Evolutionary conservation across 2,797 vertebrate species (phyloP), one percentile per base, ranked within the genome.

Genomic region (Cyprinodon diabolis): DNA sequence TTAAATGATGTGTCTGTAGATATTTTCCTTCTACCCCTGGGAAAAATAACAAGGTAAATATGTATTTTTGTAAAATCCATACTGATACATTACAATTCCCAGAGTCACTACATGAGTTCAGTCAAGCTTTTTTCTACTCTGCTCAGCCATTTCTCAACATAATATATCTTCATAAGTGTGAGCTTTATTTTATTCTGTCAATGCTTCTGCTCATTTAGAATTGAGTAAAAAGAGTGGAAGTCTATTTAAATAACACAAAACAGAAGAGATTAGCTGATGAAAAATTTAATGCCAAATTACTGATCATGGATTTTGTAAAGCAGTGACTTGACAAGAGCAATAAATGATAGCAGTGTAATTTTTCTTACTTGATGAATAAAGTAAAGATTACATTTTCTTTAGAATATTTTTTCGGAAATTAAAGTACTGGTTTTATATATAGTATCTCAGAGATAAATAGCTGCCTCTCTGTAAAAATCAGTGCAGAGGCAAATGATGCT

Each of bases 1-100:
- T 72, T 76, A 72, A 45, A 57, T 62, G 47, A 63, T 57, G n/a
- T 69, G 65, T 71, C 8, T 70, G 4, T 68, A 35, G 66, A 25
- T 74, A 13, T 4, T 69, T 52, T 49, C 43, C 9, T 77, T 54
- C 13, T 2, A 40, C 9, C 10, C 6, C 68, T 78, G 6, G 40
- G 21, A 62, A 62, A 35, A 8, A 69, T 48, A 30, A 21, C 17
- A 4, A 43, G 48, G 7, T 30, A n/a, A 55, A 7, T 47, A 11
- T 51, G 51, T 69, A 78, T 62, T 10, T 54, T 12, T 9, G 4
- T 47, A 13, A 54, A 65, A 17, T 49, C 0, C 25, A 48, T 48
- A 43, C 5, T 43, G 40, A 43, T 43, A 43, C 7, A 43, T 43
- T 43, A 43, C 40, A 43, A 43, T 8, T 43, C 40, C 40, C 7